Percentiles rank a stretch among this genome's conserved stretches.
Evolutionary conservation across 2,113 vertebrate species (phyloP).

Genomic region (Bubalus kerabau): DNA sequence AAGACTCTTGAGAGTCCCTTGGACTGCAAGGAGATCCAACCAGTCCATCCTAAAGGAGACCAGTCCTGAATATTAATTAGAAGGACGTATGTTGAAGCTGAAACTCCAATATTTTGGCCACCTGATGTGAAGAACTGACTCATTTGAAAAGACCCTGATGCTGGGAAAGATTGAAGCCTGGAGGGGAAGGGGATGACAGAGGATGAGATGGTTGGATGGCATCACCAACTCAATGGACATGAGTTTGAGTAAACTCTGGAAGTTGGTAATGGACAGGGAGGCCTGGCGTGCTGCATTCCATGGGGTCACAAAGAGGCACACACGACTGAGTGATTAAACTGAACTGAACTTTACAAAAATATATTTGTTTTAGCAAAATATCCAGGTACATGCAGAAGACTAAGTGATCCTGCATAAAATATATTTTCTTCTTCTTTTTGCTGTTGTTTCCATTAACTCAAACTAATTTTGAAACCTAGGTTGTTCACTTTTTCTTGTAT

Average conservation of each 20-base stretch:
- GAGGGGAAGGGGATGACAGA: neutral
- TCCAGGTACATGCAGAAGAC: neutral
- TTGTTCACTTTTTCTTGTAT: slow-evolving; percentile 52
- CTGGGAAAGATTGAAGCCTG: neutral
- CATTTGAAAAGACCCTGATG: neutral
- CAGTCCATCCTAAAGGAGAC: too few species aligned
- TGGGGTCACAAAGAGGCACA: neutral
- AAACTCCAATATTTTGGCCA: neutral
- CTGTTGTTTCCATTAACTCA: slow-evolving; percentile 34
- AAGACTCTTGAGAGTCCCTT: too few species aligned
- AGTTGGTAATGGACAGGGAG: neutral
- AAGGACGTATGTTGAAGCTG: too few species aligned
- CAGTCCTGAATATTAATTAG: too few species aligned
- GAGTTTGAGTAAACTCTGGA: neutral
- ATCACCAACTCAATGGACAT: neutral
- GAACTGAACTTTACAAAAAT: neutral
- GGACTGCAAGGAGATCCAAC: too few species aligned
- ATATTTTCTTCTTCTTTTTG: neutral
- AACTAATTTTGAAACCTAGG: slow-evolving; percentile 64
- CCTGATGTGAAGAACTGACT: neutral
- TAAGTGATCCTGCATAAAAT: neutral
- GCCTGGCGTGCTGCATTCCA: neutral
- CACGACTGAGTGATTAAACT: neutral
- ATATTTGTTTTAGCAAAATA: neutral
- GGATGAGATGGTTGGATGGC: neutral